Base-by-base conservation (phyloP, 23 tunicate genomes). In the Trididemnum nubilum region DNA sequence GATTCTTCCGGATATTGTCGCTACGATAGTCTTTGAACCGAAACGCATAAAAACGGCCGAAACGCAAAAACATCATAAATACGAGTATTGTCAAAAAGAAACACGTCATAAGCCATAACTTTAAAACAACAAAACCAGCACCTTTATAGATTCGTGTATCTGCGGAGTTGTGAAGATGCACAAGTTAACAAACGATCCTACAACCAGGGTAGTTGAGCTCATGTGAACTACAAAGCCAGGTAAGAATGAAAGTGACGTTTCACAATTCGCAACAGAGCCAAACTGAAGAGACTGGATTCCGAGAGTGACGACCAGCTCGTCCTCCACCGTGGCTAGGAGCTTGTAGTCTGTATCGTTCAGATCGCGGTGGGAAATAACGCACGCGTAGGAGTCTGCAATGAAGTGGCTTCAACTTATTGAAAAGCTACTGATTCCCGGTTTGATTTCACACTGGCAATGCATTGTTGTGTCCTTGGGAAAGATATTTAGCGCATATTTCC, bases 201-300 rank as follows among this genome's bases (percentile, higher is more conserved):
- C 72, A 33, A 22, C 52, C 18, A 85, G 5, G 18, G 69, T 77
- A 21, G 36, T 58, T 31, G 90, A 85, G 2, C 84, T 51, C 9
- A 85, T 35, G 63, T 85, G 67, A 28, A 35, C 34, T 18, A 51
- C 28, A 71, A 85, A 85, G 34, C 35, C 36, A n/a, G 90, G 90
- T 0, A 51, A 22, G 35, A 85, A 78, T 4, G 39, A 40, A 34
- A 85, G 0, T 28, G 79, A 34, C 27, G 71, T 65, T 29, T 59
- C 84, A 1, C 77, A 65, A 21, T 36, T 15, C 2, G 33, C 54
- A 30, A 85, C 50, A 0, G 52, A 22, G 1, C 90, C 90, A 2
- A 69, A 31, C 25, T 69, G 67, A 32, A 28, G 60, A 2, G 90
- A 85, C 26, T 1, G 3, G 18, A 72, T 26, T 0, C 32, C 39